Conservation (phyloP, 2,113 vertebrate species). For the Melanerpes formicivorus region DNA sequence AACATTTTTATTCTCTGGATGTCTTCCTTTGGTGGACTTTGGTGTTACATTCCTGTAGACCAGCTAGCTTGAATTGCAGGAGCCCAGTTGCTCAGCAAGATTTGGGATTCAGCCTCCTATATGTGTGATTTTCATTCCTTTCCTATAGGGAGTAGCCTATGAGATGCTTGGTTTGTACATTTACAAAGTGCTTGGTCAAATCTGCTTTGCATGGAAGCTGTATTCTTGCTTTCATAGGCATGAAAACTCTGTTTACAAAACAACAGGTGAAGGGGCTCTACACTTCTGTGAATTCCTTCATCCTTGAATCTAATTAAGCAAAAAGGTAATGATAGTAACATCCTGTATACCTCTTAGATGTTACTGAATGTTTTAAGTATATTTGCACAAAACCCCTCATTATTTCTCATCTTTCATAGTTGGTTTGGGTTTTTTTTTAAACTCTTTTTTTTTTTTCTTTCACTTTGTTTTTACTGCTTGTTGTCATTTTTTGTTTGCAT, state of each 20-base stretch:
- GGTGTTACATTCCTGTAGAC: neutral
- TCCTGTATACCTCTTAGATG: neutral
- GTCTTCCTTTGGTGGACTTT: neutral
- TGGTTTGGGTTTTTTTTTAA: neutral
- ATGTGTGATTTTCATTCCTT: neutral
- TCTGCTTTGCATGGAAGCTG: neutral
- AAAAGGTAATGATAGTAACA: neutral
- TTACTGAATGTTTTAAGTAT: neutral
- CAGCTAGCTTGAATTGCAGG: neutral
- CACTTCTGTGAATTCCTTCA: neutral
- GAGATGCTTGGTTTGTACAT: neutral
- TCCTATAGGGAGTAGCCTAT: neutral
- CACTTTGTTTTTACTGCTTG: neutral
- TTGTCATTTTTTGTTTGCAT: neutral
- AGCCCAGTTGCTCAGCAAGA: neutral
- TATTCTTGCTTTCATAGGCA: neutral
- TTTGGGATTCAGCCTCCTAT: neutral
- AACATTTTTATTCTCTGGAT: neutral
- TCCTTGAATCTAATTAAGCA: neutral
- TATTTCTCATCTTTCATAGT: neutral
- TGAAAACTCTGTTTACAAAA: neutral
- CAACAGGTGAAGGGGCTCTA: neutral
- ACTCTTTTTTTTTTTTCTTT: conserved; percentile 39
- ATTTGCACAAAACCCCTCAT: neutral
- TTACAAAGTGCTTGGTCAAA: neutral